phyloP scores from a whole-genome alignment of 2,888 invertebrate species.

The Ormyrus rosae region DNA sequence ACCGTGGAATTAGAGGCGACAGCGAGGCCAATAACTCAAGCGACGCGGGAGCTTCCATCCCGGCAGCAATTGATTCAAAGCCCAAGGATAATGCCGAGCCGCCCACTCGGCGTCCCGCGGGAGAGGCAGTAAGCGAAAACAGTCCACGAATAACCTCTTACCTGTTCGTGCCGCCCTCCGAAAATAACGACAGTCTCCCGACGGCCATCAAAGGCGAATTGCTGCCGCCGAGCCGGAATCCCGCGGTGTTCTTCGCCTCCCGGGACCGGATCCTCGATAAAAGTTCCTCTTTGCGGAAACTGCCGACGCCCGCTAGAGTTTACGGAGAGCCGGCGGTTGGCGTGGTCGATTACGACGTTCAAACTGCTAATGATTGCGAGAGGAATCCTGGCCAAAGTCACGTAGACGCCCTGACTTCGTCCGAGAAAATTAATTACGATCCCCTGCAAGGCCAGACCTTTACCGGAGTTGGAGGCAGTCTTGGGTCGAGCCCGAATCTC shows the following conservation, averaged over 20 bases:
- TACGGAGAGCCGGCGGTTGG: slow-evolving; percentile 54
- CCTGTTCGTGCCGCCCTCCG: slow-evolving; percentile 55
- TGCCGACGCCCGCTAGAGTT: slow-evolving; percentile 28
- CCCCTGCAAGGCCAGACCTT: slow-evolving; percentile 19
- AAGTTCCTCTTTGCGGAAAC: background rate
- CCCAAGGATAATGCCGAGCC: background rate
- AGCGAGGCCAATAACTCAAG: slow-evolving; percentile 17
- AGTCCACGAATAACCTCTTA: slow-evolving; percentile 48
- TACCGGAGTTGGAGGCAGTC: background rate
- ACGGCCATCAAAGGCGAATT: slow-evolving; percentile 3
- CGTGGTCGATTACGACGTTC: slow-evolving; percentile 41
- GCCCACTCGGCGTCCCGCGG: background rate
- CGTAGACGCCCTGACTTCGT: background rate
- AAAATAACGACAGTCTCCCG: slow-evolving; percentile 32
- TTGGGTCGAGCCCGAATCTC: slow-evolving; percentile 4
- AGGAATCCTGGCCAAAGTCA: background rate
- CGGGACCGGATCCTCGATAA: background rate
- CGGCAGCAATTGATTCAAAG: slow-evolving; percentile 8
- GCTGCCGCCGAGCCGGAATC: slow-evolving; percentile 18
- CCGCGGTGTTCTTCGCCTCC: background rate
- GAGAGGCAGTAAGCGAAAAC: background rate
- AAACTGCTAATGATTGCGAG: slow-evolving; percentile 54
- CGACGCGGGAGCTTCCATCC: background rate
- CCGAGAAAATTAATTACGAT: slow-evolving; percentile 42
- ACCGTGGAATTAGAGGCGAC: slow-evolving; percentile 21